A percentile compares a stretch with the other conserved stretches of the same genome.
phyloP scores from a whole-genome alignment of 1,140 invertebrate species.

The Globodera rostochiensis region DNA sequence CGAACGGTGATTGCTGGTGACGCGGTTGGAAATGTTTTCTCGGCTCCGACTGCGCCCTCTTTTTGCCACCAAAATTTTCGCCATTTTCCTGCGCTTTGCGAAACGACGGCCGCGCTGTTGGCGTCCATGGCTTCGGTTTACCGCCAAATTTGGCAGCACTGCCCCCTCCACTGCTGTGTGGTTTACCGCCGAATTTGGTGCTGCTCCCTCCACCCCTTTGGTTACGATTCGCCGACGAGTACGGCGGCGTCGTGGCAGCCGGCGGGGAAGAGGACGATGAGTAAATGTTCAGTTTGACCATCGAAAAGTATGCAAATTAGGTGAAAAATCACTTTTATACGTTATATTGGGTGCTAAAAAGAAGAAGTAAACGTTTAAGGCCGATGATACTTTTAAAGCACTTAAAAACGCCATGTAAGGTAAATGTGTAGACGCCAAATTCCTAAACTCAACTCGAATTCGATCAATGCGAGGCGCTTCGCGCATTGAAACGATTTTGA shows the following conservation, averaged over 20 bases:
- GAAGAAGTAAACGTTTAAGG: too few relatives aligned
- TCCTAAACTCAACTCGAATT: too few relatives aligned
- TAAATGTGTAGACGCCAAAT: too few relatives aligned
- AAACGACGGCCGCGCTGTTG: background rate
- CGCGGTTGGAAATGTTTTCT: background rate
- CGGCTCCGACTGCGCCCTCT: background rate
- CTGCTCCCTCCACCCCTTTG: background rate
- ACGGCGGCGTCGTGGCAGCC: background rate
- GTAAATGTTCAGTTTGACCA: background rate
- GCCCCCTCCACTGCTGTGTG: too few relatives aligned
- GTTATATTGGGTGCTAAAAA: too few relatives aligned
- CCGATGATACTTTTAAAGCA: too few relatives aligned
- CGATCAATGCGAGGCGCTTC: too few relatives aligned
- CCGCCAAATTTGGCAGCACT: too few relatives aligned
- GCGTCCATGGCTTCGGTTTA: background rate
- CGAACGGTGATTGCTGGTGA: background rate
- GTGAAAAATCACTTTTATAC: too few relatives aligned
- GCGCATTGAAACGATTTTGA: too few relatives aligned
- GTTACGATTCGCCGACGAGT: background rate
- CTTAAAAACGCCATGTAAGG: too few relatives aligned
- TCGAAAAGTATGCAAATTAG: background rate
- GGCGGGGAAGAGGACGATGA: background rate
- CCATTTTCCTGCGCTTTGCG: background rate
- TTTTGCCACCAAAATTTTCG: background rate
- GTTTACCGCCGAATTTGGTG: background rate